phyloP scores from a whole-genome alignment of 2,113 vertebrate species.

The Lophochroa leadbeateri region DNA sequence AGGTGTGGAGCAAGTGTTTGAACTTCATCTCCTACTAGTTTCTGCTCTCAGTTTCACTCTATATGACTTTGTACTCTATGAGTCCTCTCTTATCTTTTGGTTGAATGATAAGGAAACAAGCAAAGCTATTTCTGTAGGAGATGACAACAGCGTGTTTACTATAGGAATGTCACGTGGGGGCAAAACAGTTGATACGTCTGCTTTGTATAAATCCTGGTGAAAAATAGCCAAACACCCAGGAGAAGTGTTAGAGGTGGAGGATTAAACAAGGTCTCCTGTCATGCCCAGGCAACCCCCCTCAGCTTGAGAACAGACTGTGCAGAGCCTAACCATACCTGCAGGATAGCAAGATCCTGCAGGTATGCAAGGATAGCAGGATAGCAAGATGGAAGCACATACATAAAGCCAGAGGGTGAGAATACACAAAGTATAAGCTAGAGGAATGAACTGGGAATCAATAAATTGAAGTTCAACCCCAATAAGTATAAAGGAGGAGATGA shows the following conservation, averaged over 20 bases:
- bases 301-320: neutral
- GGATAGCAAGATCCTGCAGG: neutral
- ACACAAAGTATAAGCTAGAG: neutral
- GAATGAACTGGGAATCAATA: neutral
- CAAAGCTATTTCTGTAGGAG: neutral
- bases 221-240: neutral
- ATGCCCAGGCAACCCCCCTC: neutral
- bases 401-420: neutral
- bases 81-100: neutral
- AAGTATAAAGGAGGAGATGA: slow-evolving; percentile 30
- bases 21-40: neutral
- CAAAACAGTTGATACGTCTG: neutral
- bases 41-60: neutral
- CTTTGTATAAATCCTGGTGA: neutral
- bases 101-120: neutral
- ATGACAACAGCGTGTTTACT: neutral
- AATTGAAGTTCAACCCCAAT: neutral
- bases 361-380: neutral
- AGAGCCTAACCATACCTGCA: neutral
- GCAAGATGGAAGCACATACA: neutral
- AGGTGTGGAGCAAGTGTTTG: neutral
- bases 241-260: neutral
- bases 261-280: neutral
- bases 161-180: neutral
- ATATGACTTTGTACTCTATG: neutral